Conservation (phyloP, 2,797 vertebrate species). For the Setipinna tenuifilis region DNA sequence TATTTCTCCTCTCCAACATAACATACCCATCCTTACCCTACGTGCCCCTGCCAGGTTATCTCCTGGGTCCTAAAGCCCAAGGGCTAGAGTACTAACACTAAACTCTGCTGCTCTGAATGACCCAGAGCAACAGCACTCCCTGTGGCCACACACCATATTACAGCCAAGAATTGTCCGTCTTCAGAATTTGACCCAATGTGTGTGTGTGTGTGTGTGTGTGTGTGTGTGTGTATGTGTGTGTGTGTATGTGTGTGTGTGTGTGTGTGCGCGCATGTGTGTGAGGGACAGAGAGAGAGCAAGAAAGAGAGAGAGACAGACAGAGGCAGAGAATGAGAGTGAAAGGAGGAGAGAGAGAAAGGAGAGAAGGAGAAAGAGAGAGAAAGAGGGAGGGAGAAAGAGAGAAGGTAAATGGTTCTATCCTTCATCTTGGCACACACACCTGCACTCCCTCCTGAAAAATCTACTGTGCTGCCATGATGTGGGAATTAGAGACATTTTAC, state of each 20-base stretch:
- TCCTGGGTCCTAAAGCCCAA: too few relatives aligned
- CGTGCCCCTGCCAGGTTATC: too few relatives aligned
- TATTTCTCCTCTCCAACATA: too few relatives aligned
- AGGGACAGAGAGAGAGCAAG: background rate
- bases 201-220: slow-evolving; percentile 10
- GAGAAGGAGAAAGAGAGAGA: too few relatives aligned
- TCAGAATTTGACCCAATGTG: background rate
- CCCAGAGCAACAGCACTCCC: background rate
- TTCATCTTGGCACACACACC: background rate
- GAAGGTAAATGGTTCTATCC: background rate
- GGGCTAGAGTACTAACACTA: too few relatives aligned
- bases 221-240: background rate
- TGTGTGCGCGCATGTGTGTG: background rate
- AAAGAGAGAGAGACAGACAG: too few relatives aligned
- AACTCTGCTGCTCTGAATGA: background rate
- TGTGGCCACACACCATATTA: background rate
- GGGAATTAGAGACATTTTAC: background rate
- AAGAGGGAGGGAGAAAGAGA: too few relatives aligned
- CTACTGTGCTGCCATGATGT: background rate
- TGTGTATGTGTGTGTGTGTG: background rate
- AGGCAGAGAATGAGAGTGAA: too few relatives aligned
- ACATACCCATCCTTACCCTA: too few relatives aligned
- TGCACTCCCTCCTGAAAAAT: background rate
- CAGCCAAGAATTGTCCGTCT: background rate
- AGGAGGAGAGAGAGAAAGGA: too few relatives aligned